phyloP scores from a whole-genome alignment of 1,140 invertebrate species.

The Eumeta japonica region DNA sequence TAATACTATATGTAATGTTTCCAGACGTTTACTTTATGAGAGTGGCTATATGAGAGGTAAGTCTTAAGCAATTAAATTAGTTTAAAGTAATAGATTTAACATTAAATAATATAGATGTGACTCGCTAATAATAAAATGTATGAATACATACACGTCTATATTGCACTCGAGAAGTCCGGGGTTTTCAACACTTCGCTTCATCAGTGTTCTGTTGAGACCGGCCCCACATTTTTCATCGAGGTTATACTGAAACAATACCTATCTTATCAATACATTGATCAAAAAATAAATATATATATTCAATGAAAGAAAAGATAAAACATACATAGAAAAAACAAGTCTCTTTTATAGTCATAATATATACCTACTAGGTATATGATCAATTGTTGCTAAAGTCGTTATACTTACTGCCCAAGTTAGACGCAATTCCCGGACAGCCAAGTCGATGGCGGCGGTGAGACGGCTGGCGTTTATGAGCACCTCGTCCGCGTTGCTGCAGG shows the following conservation, averaged over 20 bases:
- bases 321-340: no score
- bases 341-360: no score
- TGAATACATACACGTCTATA: slow-evolving; percentile 65
- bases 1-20: no score
- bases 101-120: background rate
- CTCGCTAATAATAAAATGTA: no score
- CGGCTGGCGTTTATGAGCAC: slow-evolving; percentile 66
- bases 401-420: slow-evolving; percentile 50
- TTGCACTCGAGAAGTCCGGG: slow-evolving; percentile 74
- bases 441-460: slow-evolving; percentile 65
- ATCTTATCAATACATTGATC: no score
- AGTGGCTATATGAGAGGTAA: no score
- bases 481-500: slow-evolving; percentile 69
- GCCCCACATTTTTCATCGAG: slow-evolving; percentile 53
- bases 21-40: no score
- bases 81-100: background rate
- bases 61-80: no score
- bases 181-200: slow-evolving; percentile 64
- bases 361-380: no score
- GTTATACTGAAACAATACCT: slow-evolving; percentile 26
- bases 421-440: slow-evolving; percentile 61
- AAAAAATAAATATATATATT: no score
- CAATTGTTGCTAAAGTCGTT: no score
- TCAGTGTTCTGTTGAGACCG: slow-evolving; percentile 69
- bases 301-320: no score